Percentiles rank a stretch among this genome's conserved stretches.
phyloP scores from a whole-genome alignment of 1,140 invertebrate genomes.

The Drosophila pseudoobscura region DNA sequence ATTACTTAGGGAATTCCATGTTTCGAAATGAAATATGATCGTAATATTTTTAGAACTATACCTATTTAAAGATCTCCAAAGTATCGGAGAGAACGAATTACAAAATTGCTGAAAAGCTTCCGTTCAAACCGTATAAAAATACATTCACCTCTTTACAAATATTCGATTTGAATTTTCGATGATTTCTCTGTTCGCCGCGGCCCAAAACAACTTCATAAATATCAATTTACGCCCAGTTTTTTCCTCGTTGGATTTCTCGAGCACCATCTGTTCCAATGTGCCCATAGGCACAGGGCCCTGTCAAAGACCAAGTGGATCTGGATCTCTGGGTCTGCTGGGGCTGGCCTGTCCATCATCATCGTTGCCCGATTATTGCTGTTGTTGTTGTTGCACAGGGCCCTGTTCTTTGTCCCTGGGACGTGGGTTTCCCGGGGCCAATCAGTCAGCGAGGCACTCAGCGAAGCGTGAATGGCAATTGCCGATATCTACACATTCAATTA shows the following conservation, averaged over 20 bases:
- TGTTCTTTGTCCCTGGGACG: not conserved
- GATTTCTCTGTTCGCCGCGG: slow-evolving; percentile 29
- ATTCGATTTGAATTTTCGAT: slow-evolving; percentile 15
- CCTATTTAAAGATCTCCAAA: not conserved
- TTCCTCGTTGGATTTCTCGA: slow-evolving; percentile 33
- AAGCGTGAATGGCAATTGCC: slow-evolving; percentile 78
- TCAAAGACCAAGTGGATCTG: slow-evolving; percentile 26
- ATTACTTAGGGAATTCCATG: not conserved
- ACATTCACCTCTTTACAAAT: slow-evolving; percentile 44
- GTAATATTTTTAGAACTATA: not conserved
- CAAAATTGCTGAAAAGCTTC: not conserved
- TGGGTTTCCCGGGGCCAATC: slow-evolving; percentile 49
- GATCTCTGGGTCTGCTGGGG: slow-evolving; percentile 17
- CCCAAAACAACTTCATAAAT: slow-evolving; percentile 48
- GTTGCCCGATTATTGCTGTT: slow-evolving; percentile 30
- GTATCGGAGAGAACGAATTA: not conserved
- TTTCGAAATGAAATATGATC: not conserved
- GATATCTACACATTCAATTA: slow-evolving; percentile 80
- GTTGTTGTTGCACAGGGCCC: slow-evolving; percentile 6
- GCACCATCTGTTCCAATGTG: slow-evolving; percentile 46
- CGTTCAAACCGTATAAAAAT: not conserved
- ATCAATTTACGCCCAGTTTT: slow-evolving; percentile 63
- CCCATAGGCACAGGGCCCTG: slow-evolving; percentile 33
- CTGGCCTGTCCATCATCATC: slow-evolving; percentile 58
- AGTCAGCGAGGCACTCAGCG: slow-evolving; percentile 74